Base-by-base conservation (phyloP, 2,888 invertebrate genomes). In the Stenodera caucasica region DNA sequence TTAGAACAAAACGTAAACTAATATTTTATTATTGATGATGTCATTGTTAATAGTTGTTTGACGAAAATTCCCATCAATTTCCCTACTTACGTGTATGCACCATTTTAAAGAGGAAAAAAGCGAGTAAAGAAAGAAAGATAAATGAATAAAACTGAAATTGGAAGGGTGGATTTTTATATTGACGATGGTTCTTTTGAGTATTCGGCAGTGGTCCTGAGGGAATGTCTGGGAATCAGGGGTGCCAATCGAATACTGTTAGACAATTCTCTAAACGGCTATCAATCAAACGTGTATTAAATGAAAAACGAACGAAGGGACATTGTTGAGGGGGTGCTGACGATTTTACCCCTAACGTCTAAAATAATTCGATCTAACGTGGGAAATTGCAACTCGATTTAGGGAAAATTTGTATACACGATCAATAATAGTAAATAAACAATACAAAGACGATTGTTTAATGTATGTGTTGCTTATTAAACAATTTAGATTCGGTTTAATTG, bases 201-300 rank as follows among this genome's bases (percentile, higher is more conserved):
- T 67, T 66, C 57, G 64, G 65, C 55, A 58, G 61, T 66, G 65
- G 69, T 72, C 71, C 72, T 65, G 58, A 54, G 64, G 72, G 72
- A 45, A 70, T 64, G 60, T 66, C 67, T 68, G 72, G 69, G 70
- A 70, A 72, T 67, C 68, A 61, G 69, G 68, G 69, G 68, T 68
- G 65, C 65, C 64, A 63, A 65, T 66, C 61, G 66, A 68, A 69
- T 70, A 67, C 66, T 64, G 67, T 63, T 66, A 66, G 67, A 67
- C 72, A 73, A 73, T 72, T 68, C 73, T 73, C 73, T 73, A 70
- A 74, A 72, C 71, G 73, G 67, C 72, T 72, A 75, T 75, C 75
- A 70, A 75, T 75, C 75, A 75, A 74, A 72, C 45, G 23, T 62
- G 66, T 65, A 58, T 65, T 63, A 63, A 58, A 58, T 58, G 65